Percentiles rank a stretch among this genome's conserved stretches.
Evolutionary conservation across 2,888 invertebrate genomes (phyloP).

Genomic region (Coelopa pilipes): DNA sequence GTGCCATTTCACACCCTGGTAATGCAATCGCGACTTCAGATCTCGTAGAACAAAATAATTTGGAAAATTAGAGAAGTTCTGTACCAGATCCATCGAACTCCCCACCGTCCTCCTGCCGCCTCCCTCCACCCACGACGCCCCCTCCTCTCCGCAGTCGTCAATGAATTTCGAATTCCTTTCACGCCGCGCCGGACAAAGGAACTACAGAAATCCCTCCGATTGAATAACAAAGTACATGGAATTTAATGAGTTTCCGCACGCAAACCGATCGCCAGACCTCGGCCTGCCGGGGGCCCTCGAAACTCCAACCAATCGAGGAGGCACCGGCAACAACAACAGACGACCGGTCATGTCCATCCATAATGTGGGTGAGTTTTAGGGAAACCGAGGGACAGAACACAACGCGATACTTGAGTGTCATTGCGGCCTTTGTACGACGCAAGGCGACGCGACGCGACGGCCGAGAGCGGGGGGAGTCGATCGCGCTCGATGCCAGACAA

Average conservation of each 20-base stretch:
- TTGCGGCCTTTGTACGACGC: not conserved
- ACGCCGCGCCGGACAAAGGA: too few relatives aligned
- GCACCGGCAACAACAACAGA: not conserved
- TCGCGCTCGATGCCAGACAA: conserved; percentile 26
- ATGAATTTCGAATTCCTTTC: not conserved
- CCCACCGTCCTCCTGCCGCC: too few relatives aligned
- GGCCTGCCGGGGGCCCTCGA: conserved; percentile 1
- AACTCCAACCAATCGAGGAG: not conserved
- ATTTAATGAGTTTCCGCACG: not conserved
- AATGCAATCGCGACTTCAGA: not conserved
- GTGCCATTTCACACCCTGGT: too few relatives aligned
- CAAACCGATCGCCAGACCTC: conserved; percentile 14
- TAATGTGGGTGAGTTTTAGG: conserved; percentile 28
- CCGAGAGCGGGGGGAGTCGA: conserved; percentile 14
- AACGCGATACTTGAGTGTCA: conserved; percentile 8
- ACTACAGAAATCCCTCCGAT: too few relatives aligned
- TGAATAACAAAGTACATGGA: not conserved
- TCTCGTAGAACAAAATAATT: not conserved
- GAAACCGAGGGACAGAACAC: not conserved
- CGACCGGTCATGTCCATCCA: not conserved
- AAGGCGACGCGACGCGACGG: not conserved
- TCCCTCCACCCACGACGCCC: too few relatives aligned
- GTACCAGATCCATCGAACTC: too few relatives aligned
- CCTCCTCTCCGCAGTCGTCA: not conserved
- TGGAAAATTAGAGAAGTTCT: not conserved